Evolutionary conservation across 1,140 invertebrate genomes (phyloP), one percentile per base, ranked within the genome.

Genomic region (Lethrus apterus): DNA sequence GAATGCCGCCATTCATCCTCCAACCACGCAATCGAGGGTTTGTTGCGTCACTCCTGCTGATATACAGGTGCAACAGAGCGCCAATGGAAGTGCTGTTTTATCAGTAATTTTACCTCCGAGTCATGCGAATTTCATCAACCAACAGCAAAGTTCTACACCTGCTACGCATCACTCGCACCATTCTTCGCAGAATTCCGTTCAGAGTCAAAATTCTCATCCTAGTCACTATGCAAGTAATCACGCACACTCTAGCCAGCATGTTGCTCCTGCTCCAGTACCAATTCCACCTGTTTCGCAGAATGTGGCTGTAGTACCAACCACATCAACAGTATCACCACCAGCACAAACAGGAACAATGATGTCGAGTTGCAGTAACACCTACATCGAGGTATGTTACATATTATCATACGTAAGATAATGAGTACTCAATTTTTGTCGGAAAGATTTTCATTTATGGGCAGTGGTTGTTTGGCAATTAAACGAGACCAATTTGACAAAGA

Each of bases 41-140:
- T 68, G 65, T 70, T 46, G 66, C 69, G 18, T 44, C 8, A 9
- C 42, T 11, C 65, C 68, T 36, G 58, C 69, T 2, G 78, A 80
- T 53, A 74, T 81, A 15, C 79, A 81, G 51, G 75, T 83, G 10
- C 77, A 79, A 48, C 73, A 77, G 0, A 67, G 69, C 2, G 69
- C 72, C 0, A 73, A 72, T 10, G 82, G 83, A 11, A 81, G 83
- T 1, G 80, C 84, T 0, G 83, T 88, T 1, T 69, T 89, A 1
- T 85, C 87, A 1, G 85, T 89, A 0, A 86, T 84, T 54, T 68
- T 88, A n/a, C 84, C 86, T 7, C 83, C 84, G 29, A 62, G 57
- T 60, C 59, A 68, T 51, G 9, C 66, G 56, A 64, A 62, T 51
- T 51, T 64, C 29, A 56, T 68, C 18, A 70, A 63, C 52, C 65